phyloP scores from a whole-genome alignment of 1,140 invertebrate species.

The Philopotamus ludificatus region DNA sequence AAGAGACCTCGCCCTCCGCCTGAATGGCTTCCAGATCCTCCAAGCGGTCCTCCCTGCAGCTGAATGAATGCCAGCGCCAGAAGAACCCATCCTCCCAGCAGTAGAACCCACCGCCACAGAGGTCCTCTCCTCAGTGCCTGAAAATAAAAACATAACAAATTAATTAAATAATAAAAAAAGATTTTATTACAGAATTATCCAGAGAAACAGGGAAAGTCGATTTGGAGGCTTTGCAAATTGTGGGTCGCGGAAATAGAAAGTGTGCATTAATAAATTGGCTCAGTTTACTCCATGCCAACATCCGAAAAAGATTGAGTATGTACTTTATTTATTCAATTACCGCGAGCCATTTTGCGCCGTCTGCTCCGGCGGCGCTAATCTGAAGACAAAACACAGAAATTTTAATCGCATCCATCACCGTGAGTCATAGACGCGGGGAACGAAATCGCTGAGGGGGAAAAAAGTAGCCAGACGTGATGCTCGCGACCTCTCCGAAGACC shows the following conservation, averaged over 20 bases:
- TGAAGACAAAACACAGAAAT: neutral
- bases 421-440: neutral
- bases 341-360: too few species aligned
- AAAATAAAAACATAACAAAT: slow-evolving; percentile 23
- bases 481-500: slow-evolving; percentile 3
- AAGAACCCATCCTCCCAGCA: slow-evolving; percentile 36
- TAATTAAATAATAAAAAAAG: too few species aligned
- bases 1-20: slow-evolving; percentile 46
- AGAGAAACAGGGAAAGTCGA: too few species aligned
- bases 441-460: too few species aligned
- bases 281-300: too few species aligned
- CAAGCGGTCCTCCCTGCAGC: slow-evolving; percentile 49
- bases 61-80: slow-evolving; percentile 45
- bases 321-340: too few species aligned
- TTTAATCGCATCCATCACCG: neutral
- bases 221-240: too few species aligned
- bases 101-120: slow-evolving; percentile 30
- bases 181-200: too few species aligned
- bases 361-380: too few species aligned
- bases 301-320: too few species aligned
- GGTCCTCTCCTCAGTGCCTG: slow-evolving; percentile 28
- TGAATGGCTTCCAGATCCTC: slow-evolving; percentile 44
- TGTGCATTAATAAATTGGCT: too few species aligned
- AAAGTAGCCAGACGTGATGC: slow-evolving; percentile 9
- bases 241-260: too few species aligned